Base-by-base conservation (phyloP, 2,888 invertebrate species). In the Liposcelis brunnea region DNA sequence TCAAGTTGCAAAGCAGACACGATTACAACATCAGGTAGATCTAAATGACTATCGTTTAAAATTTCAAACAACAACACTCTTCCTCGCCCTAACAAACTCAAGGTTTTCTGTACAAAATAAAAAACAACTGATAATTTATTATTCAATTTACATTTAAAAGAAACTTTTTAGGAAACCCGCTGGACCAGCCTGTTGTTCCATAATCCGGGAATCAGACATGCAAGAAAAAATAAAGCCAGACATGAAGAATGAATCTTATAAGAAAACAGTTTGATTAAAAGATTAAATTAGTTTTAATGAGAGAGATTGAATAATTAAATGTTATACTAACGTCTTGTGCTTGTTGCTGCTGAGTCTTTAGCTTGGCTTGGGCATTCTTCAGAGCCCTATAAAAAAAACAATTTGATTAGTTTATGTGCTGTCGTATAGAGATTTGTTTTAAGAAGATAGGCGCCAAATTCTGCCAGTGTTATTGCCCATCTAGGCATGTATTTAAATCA, bases 121-220 rank as follows among this genome's bases (percentile, higher is more conserved):
- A n/a, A 26, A 31, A 31, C 42, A 42, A 21, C 21, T 26, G 42
- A 31, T 42, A 26, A 31, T 21, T 31, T 26, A 31, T 42, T 26
- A 31, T 21, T 42, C 14, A 31, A 59, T 56, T 57, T 54, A 56
- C 56, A 55, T 56, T 83, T 86, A 87, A 78, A 87, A 87, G 75
- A 87, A 85, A 78, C 86, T 86, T 77, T 87, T 87, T 68, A 87
- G 77, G 77, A 87, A 87, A 71, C 85, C 85, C 69, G 86, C 84
- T 65, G 87, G 84, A 68, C 86, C 86, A 71, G 86, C 84, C 86
- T 87, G 56, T 43, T 49, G 37, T 49, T 42, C 42, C 49, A 50
- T 40, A 36, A 36, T 33, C 43, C 18, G 34, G 50, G 42, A 18
- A 34, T 19, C 45, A 50, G 45, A 49, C 51, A 49, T 48, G 38